phyloP scores from a whole-genome alignment of 2,888 invertebrate species.

The Melipona beecheii region DNA sequence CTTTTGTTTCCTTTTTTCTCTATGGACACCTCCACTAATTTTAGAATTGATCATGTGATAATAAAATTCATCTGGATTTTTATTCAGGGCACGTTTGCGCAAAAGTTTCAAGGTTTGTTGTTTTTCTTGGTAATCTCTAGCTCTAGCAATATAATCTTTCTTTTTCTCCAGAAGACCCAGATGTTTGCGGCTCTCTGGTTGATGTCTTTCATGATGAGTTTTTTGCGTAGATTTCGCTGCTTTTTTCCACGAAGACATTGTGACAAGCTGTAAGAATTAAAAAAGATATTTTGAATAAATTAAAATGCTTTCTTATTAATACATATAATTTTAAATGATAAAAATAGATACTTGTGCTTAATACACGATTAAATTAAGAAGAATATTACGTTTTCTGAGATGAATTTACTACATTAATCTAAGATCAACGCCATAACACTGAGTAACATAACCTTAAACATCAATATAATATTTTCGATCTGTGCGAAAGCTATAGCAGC shows the following conservation, averaged over 20 bases:
- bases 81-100: slow-evolving; percentile 93
- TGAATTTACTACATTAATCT: background rate
- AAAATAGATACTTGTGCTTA: background rate
- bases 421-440: background rate
- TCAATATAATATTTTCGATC: background rate
- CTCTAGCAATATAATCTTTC: slow-evolving; percentile 93
- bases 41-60: slow-evolving; percentile 98
- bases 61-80: slow-evolving; percentile 99
- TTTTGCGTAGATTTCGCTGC: slow-evolving; percentile 94
- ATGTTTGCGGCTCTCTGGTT: slow-evolving; percentile 91
- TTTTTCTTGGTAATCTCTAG: slow-evolving; percentile 92
- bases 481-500: background rate
- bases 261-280: slow-evolving; percentile 38
- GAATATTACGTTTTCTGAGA: background rate
- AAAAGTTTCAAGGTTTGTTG: slow-evolving; percentile 92
- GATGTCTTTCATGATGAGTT: slow-evolving; percentile 93
- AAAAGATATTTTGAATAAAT: background rate
- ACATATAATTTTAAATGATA: background rate
- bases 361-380: background rate
- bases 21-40: slow-evolving; percentile 87
- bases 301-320: background rate
- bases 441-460: slow-evolving; percentile 45
- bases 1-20: slow-evolving; percentile 88
- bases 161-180: slow-evolving; percentile 95
- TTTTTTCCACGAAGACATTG: slow-evolving; percentile 96